These are phyloP conservation scores for Sebastes schlegelii DNA, from an alignment of 2,113 vertebrate species.

Conservation along the genomic window DNA sequence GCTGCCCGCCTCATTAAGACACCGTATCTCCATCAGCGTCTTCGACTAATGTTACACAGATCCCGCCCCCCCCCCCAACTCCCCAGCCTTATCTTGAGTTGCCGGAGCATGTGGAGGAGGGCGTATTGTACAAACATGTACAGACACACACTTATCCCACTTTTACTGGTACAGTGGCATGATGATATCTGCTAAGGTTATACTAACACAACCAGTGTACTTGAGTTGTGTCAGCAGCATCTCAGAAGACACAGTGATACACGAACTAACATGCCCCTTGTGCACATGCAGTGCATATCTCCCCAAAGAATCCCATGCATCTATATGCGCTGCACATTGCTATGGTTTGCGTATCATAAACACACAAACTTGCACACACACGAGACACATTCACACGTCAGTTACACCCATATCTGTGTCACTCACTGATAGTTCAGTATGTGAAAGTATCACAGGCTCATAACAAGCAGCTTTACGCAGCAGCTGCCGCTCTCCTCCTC, in stretches of 20 bases:
- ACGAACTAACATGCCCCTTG: constrained; percentile 42
- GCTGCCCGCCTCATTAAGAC: constrained; percentile 42
- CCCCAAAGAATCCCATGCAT: constrained; percentile 48
- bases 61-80: not conserved
- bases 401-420: constrained; percentile 70
- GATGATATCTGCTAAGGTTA: constrained; percentile 28
- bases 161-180: constrained; percentile 10
- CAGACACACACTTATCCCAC: constrained; percentile 43
- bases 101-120: constrained; percentile 31
- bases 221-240: constrained; percentile 41
- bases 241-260: constrained; percentile 18
- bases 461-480: constrained; percentile 66
- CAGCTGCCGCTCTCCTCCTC: constrained; percentile 69
- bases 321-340: constrained; percentile 45
- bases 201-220: constrained; percentile 12
- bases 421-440: constrained; percentile 61
- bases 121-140: constrained; percentile 49
- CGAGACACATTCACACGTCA: constrained; percentile 59
- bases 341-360: constrained; percentile 50
- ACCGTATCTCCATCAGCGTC: constrained; percentile 47
- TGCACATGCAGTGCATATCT: constrained; percentile 52
- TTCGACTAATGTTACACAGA: constrained; percentile 40
- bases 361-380: constrained; percentile 49
- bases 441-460: constrained; percentile 64
- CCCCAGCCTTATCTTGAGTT: constrained; percentile 37